These are phyloP conservation scores for Danaus plexippus DNA, from an alignment of 1,140 invertebrate genomes.

Conservation along the genomic window DNA sequence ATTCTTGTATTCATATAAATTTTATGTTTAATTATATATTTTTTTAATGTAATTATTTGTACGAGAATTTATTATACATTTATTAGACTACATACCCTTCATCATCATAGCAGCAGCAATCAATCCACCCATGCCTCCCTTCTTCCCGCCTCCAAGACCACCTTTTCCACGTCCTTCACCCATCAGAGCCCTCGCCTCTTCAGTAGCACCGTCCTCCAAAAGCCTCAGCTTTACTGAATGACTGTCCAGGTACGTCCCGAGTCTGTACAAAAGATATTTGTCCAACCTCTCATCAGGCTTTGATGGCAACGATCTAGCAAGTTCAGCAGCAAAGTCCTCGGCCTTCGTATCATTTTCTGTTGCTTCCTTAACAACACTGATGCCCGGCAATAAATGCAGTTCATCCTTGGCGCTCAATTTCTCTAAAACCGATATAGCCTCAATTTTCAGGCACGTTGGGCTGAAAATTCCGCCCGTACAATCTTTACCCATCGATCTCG, in stretches of 20 bases:
- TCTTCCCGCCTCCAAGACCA: slow-evolving; percentile 58
- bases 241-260: slow-evolving; percentile 79
- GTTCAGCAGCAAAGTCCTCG: slow-evolving; percentile 78
- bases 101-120: slow-evolving; percentile 76
- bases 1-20: no score
- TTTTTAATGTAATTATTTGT: slow-evolving; percentile 9
- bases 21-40: slow-evolving; percentile 1
- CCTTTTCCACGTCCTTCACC: slow-evolving; percentile 61
- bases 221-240: slow-evolving; percentile 82
- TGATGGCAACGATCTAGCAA: slow-evolving; percentile 81
- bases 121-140: slow-evolving; percentile 72
- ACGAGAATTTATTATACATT: background rate
- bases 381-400: slow-evolving; percentile 78
- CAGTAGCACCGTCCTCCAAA: slow-evolving; percentile 75
- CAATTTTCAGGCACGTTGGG: slow-evolving; percentile 83
- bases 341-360: slow-evolving; percentile 73
- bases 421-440: slow-evolving; percentile 84
- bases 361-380: slow-evolving; percentile 79
- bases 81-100: slow-evolving; percentile 70
- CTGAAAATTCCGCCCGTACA: slow-evolving; percentile 79
- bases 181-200: slow-evolving; percentile 69
- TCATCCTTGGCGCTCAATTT: slow-evolving; percentile 77
- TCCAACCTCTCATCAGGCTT: slow-evolving; percentile 84
- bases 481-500: slow-evolving; percentile 68
- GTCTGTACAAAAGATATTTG: slow-evolving; percentile 80